A percentile compares a stretch with the other conserved stretches of the same genome.
phyloP scores from a whole-genome alignment of 2,113 vertebrate genomes.

The Tapirus terrestris region DNA sequence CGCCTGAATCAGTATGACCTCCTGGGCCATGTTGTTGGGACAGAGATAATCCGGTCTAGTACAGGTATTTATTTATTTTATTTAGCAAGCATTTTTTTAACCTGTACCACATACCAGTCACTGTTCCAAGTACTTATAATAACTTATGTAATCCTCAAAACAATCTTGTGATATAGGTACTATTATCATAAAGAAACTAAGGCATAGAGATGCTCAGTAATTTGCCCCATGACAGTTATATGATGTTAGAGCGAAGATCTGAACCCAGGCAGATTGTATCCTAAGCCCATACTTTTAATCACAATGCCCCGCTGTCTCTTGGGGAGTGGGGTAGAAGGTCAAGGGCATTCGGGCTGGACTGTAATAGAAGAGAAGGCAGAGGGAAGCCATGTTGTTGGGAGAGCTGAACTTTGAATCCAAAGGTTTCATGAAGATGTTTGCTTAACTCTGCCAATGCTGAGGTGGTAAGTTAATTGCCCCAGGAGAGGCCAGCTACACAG shows the following conservation, averaged over 20 bases:
- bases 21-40: conserved; percentile 95
- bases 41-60: conserved; percentile 98
- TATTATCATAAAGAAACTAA: conserved; percentile 5
- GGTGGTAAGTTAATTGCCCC: background rate
- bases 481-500: background rate
- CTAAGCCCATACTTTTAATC: background rate
- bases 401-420: background rate
- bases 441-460: background rate
- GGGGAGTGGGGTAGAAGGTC: background rate
- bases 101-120: background rate
- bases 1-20: conserved; percentile 98
- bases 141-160: background rate
- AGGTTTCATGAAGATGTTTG: background rate
- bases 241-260: background rate
- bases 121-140: background rate
- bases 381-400: background rate
- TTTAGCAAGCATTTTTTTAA: conserved; percentile 22
- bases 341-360: background rate
- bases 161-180: background rate
- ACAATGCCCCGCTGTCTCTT: background rate
- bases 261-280: background rate
- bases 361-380: conserved; percentile 11
- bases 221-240: background rate
- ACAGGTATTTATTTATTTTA: conserved; percentile 91
- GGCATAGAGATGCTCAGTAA: background rate